A percentile compares a stretch with the other conserved stretches of the same genome.
Conservation (phyloP, 2,797 vertebrate species). For the Epinephelus coioides region DNA sequence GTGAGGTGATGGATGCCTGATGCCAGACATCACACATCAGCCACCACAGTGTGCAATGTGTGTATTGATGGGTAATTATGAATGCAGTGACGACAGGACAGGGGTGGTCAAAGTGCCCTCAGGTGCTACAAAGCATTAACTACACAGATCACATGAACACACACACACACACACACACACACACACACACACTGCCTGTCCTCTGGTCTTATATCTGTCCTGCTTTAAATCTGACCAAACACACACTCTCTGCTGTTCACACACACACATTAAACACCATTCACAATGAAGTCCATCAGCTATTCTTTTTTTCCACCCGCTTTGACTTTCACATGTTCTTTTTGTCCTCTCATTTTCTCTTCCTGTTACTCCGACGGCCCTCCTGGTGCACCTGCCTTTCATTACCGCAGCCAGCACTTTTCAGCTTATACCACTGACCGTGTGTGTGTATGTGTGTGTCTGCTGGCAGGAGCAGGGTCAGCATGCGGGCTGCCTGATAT, state of each 20-base stretch:
- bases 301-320: slow-evolving; percentile 49
- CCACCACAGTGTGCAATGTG: slow-evolving; percentile 80
- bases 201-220: slow-evolving; percentile 1
- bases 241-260: background rate
- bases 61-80: slow-evolving; percentile 55
- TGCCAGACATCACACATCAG: slow-evolving; percentile 82
- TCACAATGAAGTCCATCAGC: slow-evolving; percentile 23
- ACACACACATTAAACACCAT: slow-evolving; percentile 22
- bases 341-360: slow-evolving; percentile 71
- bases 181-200: slow-evolving; percentile 1
- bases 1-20: slow-evolving; percentile 91
- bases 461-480: slow-evolving; percentile 58
- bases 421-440: slow-evolving; percentile 79
- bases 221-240: background rate
- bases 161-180: slow-evolving; percentile 13
- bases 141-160: slow-evolving; percentile 29
- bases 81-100: slow-evolving; percentile 41
- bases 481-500: slow-evolving; percentile 65
- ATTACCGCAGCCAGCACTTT: slow-evolving; percentile 77
- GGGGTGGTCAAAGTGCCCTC: slow-evolving; percentile 27
- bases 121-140: slow-evolving; percentile 47
- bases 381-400: slow-evolving; percentile 73
- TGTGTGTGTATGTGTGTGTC: slow-evolving; percentile 34
- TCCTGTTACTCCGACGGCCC: slow-evolving; percentile 60
- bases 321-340: slow-evolving; percentile 82